Conservation (phyloP, 2,888 invertebrate species). For the Phasia obesa region DNA sequence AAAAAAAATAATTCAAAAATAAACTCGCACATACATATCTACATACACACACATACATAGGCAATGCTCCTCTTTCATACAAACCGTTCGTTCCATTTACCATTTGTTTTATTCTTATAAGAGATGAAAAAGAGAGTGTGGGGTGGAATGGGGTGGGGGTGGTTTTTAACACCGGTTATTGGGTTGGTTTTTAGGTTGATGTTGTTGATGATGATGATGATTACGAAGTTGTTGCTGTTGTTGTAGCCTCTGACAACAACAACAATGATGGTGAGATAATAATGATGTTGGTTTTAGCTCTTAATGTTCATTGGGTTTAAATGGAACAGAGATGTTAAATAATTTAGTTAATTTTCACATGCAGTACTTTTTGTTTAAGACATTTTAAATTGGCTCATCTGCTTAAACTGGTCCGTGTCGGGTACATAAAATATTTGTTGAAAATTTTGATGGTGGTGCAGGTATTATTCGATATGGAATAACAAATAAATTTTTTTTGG, state of each 20-base stretch:
- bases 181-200: conserved; percentile 59
- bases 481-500: no score
- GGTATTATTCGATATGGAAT: no score
- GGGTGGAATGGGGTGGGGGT: conserved; percentile 26
- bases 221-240: conserved; percentile 7
- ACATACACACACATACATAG: not conserved
- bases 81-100: conserved; percentile 1
- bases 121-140: not conserved
- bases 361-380: not conserved
- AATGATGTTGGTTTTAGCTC: conserved; percentile 36
- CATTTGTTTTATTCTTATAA: conserved; percentile 27
- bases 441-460: no score
- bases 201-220: conserved; percentile 43
- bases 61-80: conserved; percentile 23
- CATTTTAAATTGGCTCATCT: not conserved
- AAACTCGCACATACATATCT: not conserved
- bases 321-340: conserved; percentile 41
- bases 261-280: no score
- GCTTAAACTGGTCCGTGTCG: no score
- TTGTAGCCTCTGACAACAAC: not conserved
- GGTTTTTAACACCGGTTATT: conserved; percentile 41
- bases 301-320: conserved; percentile 49
- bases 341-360: not conserved
- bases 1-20: conserved; percentile 26
- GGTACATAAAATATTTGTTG: no score